Evolutionary conservation across 1,140 invertebrate species (phyloP), one percentile per base, ranked within the genome.

Genomic region (Bicyclus anynana): DNA sequence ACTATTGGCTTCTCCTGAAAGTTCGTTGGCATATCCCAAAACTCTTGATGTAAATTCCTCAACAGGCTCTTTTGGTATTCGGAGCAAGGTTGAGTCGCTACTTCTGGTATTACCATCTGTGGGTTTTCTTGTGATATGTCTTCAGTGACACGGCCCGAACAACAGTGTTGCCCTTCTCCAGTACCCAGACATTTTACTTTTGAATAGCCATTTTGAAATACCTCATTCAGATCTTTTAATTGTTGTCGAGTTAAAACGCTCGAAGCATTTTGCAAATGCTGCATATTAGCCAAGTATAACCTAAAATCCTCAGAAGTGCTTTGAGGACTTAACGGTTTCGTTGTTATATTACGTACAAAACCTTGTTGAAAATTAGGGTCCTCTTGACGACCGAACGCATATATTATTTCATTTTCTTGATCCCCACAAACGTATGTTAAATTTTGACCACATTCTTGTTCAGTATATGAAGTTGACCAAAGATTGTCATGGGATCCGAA

Each of bases 11-110:
- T 95, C 65, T 97, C 96, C 53, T 97, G 95, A 64, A 96, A 93
- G 84, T 98, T 98, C 21, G 95, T 92, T 0, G 96, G 96, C 62
- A 98, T 94, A 82, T 97, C 95, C 95, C 96, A 97, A 80, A 98
- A 97, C 77, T 98, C 96, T 69, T 95, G 93, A 75, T 97, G 95
- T 14, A 98, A 77, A 71, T 93, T 94, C 18, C 93, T 90, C 47
- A 97, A 89, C 62, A 97, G 91, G 38, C 90, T 89, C 58, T 95
- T 91, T 67, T 95, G 90, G 59, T 91, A 91, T 54, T 89, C 85
- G 0, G 79, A 80, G 50, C 83, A 86, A 0, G 83, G 82, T 52
- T 80, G 82, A 0, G 78, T 68, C 1, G 65, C 16, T 0, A 70
- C 74, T 6, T 89, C 88, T 5, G 88, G 87, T 23, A 89, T 73